Percentiles rank a stretch among this genome's conserved stretches.
phyloP scores from a whole-genome alignment of 2,888 invertebrate species.

The Cheilosia urbana region DNA sequence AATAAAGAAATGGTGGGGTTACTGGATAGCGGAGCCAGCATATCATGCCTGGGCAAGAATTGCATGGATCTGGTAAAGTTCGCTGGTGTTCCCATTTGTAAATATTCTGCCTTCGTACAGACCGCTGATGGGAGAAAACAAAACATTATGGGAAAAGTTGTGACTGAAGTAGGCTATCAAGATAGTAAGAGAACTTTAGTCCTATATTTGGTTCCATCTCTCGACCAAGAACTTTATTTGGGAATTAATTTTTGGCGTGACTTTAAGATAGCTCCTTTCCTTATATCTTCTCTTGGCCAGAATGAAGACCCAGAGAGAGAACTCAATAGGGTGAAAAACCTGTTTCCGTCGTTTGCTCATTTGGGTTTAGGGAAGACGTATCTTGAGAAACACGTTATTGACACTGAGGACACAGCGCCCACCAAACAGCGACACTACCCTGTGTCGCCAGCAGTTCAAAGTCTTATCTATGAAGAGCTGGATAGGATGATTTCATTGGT shows the following conservation, averaged over 20 bases:
- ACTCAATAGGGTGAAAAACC: background rate
- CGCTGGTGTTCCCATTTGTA: too few species aligned
- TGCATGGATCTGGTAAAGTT: too few species aligned
- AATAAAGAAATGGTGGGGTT: too few species aligned
- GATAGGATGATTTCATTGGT: slow-evolving; percentile 48
- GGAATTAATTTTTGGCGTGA: too few species aligned
- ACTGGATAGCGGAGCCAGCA: too few species aligned
- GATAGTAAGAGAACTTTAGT: background rate
- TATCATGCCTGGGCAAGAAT: too few species aligned
- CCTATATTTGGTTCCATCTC: background rate
- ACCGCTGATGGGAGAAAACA: background rate
- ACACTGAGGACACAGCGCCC: background rate
- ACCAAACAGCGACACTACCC: slow-evolving; percentile 32
- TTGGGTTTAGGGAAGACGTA: slow-evolving; percentile 25
- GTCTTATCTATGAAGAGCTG: slow-evolving; percentile 30
- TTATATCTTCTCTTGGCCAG: background rate
- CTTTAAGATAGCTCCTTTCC: background rate
- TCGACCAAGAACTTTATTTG: slow-evolving; percentile 1
- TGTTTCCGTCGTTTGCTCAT: slow-evolving; percentile 21
- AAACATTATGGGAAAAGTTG: background rate
- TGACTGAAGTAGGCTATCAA: background rate
- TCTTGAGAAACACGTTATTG: background rate
- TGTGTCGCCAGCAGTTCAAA: slow-evolving; percentile 35
- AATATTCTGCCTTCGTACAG: too few species aligned
- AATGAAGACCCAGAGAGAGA: background rate